Base-by-base conservation (phyloP, 2,888 invertebrate species). In the Blera fallax region DNA sequence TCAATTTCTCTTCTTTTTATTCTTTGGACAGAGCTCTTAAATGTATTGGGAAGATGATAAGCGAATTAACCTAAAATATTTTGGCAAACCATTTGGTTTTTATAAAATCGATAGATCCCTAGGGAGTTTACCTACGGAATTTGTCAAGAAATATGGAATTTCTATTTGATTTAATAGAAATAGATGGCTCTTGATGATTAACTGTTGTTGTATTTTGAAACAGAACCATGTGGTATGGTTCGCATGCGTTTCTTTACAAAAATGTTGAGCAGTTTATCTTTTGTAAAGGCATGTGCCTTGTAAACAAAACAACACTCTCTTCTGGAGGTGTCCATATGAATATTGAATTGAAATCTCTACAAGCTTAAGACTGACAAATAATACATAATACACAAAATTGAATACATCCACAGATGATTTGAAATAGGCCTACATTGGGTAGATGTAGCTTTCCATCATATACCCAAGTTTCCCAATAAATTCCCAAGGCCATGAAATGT, bases 51-150 rank as follows among this genome's bases (percentile, higher is more conserved):
- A 50, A 27, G 50, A 27, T 56, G 73, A 29, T 37, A 27, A 62
- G 24, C 60, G 60, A 54, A 69, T 80, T 84, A 76, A 74, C 80
- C 80, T 74, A 84, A 84, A 84, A 80, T 80, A 58, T 64, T 84
- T 84, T 80, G 84, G 84, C 74, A 84, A 74, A 43, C 16, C 21
- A 37, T 64, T 70, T 80, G 73, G 60, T 43, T 54, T 70, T 80
- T 34, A 65, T 54, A 85, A 85, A 85, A 85, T 85, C 85, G 81
- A 85, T 85, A 77, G 80, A 52, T 80, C 84, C 64, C 32, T 16
- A 24, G 80, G 74, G 80, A 80, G 58, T 52, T 40, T 29, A 16
- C 32, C 4, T 6, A 14, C 32, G 16, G 45, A 58, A 50, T 58
- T 60, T 69, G 56, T n/a, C 45, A 10, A n/a, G n/a, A n/a, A n/a